Conservation (phyloP, 2,113 vertebrate species). For the Ageneiosus marmoratus region DNA sequence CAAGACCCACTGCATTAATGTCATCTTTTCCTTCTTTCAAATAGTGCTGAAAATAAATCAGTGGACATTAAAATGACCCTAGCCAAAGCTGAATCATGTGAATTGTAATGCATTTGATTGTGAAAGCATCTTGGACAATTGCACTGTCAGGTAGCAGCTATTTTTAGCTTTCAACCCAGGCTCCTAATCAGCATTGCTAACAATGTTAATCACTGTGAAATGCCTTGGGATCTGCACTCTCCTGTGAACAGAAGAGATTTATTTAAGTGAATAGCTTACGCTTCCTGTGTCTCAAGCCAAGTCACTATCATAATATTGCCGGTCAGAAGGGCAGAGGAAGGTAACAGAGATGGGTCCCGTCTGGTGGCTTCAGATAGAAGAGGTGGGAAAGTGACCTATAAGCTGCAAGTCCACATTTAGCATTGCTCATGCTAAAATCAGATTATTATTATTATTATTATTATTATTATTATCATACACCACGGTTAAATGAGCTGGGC, state of each 20-base stretch:
- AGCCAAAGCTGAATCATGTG: background rate
- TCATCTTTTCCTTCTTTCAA: constrained; percentile 17
- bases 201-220: constrained; percentile 46
- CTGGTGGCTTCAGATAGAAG: constrained; percentile 56
- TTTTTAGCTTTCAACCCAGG: constrained; percentile 38
- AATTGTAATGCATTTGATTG: background rate
- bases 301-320: constrained; percentile 51
- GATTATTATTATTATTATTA: no score
- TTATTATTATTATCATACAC: constrained; percentile 39
- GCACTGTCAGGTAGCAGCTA: constrained; percentile 47
- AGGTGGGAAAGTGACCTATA: constrained; percentile 56
- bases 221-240: constrained; percentile 42
- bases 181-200: constrained; percentile 41
- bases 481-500: constrained; percentile 20
- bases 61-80: constrained; percentile 7
- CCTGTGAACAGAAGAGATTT: constrained; percentile 38
- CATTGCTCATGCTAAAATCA: constrained; percentile 6
- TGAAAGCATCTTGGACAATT: constrained; percentile 17
- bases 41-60: constrained; percentile 24
- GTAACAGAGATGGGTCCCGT: constrained; percentile 50
- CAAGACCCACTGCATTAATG: background rate
- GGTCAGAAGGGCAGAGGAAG: constrained; percentile 52
- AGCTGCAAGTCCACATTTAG: constrained; percentile 38
- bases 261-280: constrained; percentile 47
- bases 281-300: constrained; percentile 57